phyloP scores from a whole-genome alignment of 2,888 invertebrate species.

The Tridacna gigas region DNA sequence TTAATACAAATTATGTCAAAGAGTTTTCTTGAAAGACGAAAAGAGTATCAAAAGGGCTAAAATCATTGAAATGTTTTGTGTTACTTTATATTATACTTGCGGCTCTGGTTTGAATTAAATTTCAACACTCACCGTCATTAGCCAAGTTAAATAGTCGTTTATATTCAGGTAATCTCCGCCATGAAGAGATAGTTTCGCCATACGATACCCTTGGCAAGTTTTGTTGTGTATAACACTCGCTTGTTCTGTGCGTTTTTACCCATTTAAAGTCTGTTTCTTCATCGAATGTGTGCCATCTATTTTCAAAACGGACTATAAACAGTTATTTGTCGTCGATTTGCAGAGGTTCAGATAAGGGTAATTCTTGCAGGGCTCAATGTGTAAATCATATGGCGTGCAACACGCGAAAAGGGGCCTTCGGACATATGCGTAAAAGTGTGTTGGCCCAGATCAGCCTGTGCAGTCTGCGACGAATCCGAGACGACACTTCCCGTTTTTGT shows the following conservation, averaged over 20 bases:
- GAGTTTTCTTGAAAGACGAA: background rate
- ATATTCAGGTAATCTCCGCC: slow-evolving; percentile 49
- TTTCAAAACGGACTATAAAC: slow-evolving; percentile 23
- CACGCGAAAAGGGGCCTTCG: no score
- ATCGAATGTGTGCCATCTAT: slow-evolving; percentile 5
- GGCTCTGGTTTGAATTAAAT: slow-evolving; percentile 64
- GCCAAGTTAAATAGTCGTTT: slow-evolving; percentile 57
- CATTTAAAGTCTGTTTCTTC: slow-evolving; percentile 43
- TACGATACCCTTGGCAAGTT: slow-evolving; percentile 45
- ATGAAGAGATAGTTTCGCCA: slow-evolving; percentile 34
- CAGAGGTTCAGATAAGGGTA: no score
- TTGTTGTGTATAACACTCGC: slow-evolving; percentile 11
- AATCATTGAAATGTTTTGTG: slow-evolving; percentile 42
- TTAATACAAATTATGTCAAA: slow-evolving; percentile 14
- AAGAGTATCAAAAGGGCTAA: slow-evolving; percentile 23
- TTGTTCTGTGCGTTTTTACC: slow-evolving; percentile 6
- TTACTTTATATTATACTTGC: slow-evolving; percentile 48
- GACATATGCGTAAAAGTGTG: no score
- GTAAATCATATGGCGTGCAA: no score
- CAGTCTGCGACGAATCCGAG: no score
- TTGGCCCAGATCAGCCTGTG: no score
- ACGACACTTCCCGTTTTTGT: no score
- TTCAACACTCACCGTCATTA: slow-evolving; percentile 59
- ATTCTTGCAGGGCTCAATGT: no score
- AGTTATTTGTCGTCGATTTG: background rate